Evolutionary conservation across 2,888 invertebrate genomes (phyloP), one percentile per base, ranked within the genome.

Genomic region (Hyppa rectilinea): DNA sequence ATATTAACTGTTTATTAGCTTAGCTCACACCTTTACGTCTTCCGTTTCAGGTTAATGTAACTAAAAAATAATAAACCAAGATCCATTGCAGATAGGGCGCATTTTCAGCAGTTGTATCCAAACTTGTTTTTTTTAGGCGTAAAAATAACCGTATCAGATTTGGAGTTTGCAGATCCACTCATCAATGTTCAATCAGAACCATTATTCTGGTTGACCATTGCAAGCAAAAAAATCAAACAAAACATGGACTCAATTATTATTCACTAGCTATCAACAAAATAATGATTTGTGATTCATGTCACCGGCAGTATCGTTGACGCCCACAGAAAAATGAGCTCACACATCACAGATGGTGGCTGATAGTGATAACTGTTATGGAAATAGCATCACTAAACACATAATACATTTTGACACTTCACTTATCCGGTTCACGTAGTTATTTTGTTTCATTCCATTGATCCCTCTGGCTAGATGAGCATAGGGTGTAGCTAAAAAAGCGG

Each of bases 291-390:
- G 81, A 72, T n/a, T 78, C 70, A 78, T 69, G 31, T 36, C 36
- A 53, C 20, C 66, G 53, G 50, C 58, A 59, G 43, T 47, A 63
- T 10, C 53, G 78, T 63, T 55, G 63, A 85, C 85, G 84, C 84
- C 84, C 84, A 77, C 77, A 77, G 83, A 52, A 80, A 84, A 70
- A 50, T 58, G 75, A 85, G 71, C 68, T 36, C 67, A 36, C 67
- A 72, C 75, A 75, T 34, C 73, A 53, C 83, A 85, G 78, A 64
- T 83, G 74, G 45, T 56, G 31, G 34, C 38, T 66, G 74, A 34
- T 61, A 55, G 52, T 36, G 73, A 55, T 55, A 67, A 74, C 7
- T 64, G 31, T 20, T 14, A 36, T 40, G n/a, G 47, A 59, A 62
- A 74, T 66, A 53, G 14, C 17, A 45, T 10, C 34, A 26, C 20